Conservation (phyloP, 2,888 invertebrate species). For the Hoplodrina ambigua region DNA sequence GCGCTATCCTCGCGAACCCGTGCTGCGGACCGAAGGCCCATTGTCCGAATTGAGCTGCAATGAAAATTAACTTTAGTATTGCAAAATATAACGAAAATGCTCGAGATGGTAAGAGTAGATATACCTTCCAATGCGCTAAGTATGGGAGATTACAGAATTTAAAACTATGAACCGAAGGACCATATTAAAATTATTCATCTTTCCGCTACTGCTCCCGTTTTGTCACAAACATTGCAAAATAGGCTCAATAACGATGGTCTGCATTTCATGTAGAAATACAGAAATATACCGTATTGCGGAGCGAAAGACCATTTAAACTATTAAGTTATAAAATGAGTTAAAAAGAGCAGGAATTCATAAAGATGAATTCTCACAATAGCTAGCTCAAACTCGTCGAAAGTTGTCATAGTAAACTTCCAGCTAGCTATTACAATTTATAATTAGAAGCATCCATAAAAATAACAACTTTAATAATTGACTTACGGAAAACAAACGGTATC, state of each 20-base stretch:
- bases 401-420: not conserved
- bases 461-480: slow-evolving; percentile 85
- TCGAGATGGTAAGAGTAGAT: no score
- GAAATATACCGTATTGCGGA: not conserved
- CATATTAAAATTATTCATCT: not conserved
- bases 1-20: slow-evolving; percentile 97
- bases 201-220: not conserved
- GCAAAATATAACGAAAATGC: no score
- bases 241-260: no score
- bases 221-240: no score
- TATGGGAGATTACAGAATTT: not conserved
- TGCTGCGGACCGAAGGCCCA: slow-evolving; percentile 99
- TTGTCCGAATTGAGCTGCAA: slow-evolving; percentile 97
- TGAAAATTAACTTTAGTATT: not conserved
- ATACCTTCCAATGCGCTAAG: not conserved
- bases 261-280: no score
- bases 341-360: not conserved
- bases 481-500: slow-evolving; percentile 99
- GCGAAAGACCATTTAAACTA: not conserved
- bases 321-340: no score
- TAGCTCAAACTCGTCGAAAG: not conserved
- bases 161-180: slow-evolving; percentile 7
- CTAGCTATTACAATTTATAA: slow-evolving; percentile 3
- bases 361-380: slow-evolving; percentile 14
- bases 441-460: slow-evolving; percentile 16